Base-by-base conservation (phyloP, 2,797 vertebrate genomes). In the Channallabes apus region DNA sequence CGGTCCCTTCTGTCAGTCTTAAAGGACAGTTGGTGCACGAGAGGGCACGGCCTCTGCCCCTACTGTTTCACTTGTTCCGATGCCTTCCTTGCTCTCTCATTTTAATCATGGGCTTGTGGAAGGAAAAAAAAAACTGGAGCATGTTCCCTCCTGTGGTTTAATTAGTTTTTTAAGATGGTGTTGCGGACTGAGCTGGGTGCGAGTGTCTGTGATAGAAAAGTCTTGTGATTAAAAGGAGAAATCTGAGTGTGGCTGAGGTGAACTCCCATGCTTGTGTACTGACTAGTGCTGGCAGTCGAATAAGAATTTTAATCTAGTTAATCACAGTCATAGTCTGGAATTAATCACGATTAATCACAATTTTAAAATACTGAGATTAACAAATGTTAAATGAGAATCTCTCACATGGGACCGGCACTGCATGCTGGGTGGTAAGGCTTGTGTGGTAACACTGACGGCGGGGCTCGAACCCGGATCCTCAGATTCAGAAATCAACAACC, bases 71-170 rank as follows among this genome's bases (percentile, higher is more conserved):
- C 72, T 86, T 35, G 3, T 86, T 68, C 27, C 80, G 58, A 81
- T 71, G 87, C 64, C 82, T 84, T 41, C 59, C 85, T 85, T 29
- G 24, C 80, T 83, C 69, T 84, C 59, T 86, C 72, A 15, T 80
- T 87, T 85, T 84, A 83, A 88, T 85, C 87, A 82, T 82, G 82
- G 51, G 86, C 76, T 64, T 80, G 51, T 80, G 79, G 82, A 84
- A 81, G 77, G n/a, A 11, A 27, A n/a, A n/a, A 58, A 77, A 82
- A 83, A 88, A 87, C 54, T 90, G 88, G 87, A 89, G 84, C 89
- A 90, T 79, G 81, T 86, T 88, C 81, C 86, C 89, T 90, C 89
- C 87, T 86, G 89, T 90, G 89, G 87, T 80, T 87, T 90, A 90
- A 90, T 90, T 90, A 88, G 87, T 86, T 90, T 88, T 90, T 90